Percentiles rank a stretch among this genome's conserved stretches.
These are phyloP conservation scores for Clarias macrocephalus DNA, from an alignment of 2,113 vertebrate genomes.

Conservation along the genomic window DNA sequence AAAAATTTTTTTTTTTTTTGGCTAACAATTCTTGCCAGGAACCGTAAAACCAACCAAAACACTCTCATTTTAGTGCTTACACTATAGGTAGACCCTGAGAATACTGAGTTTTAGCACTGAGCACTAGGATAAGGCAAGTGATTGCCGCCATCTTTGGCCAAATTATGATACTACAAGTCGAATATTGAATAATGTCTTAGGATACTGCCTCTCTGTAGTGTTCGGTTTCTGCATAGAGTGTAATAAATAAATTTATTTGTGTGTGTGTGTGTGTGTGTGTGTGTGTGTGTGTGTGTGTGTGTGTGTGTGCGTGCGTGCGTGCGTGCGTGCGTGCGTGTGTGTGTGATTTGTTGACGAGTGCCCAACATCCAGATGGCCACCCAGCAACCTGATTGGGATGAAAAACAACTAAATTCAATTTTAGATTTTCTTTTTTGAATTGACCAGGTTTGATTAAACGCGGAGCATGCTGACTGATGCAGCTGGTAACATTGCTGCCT, in stretches of 20 bases:
- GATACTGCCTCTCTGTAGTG: neutral
- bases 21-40: neutral
- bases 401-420: neutral
- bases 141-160: slow-evolving; percentile 43
- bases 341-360: neutral
- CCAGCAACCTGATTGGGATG: neutral
- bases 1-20: slow-evolving; percentile 14
- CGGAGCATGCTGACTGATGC: neutral
- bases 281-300: too few relatives aligned
- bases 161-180: slow-evolving; percentile 21
- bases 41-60: neutral
- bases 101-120: neutral
- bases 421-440: neutral
- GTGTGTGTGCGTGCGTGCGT: too few relatives aligned
- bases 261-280: neutral
- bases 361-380: neutral
- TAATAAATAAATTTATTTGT: neutral
- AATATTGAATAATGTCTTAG: neutral
- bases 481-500: neutral
- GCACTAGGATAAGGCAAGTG: neutral
- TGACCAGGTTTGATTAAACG: neutral
- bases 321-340: too few relatives aligned
- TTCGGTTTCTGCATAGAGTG: neutral
- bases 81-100: neutral
- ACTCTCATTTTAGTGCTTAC: neutral